Base-by-base conservation (phyloP, 2,888 invertebrate species). In the Drosophila stalkeri region DNA sequence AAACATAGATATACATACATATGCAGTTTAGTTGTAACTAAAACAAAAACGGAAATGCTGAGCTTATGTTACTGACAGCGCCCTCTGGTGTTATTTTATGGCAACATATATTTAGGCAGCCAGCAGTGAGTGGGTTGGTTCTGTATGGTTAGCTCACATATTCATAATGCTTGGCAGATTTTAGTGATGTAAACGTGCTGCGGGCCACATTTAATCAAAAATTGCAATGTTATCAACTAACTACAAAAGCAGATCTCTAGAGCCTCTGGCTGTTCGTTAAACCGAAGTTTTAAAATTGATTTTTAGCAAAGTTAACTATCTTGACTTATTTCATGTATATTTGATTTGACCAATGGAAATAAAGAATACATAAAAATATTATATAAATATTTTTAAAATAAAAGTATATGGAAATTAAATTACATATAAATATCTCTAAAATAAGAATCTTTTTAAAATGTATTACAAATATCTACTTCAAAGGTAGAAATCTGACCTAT, bases 51-150 rank as follows among this genome's bases (percentile, higher is more conserved):
- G 82, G 85, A 86, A 76, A 81, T 81, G 77, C 78, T 77, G 73
- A 77, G 82, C 87, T 80, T 86, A 82, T 86, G 85, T 72, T 82
- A 74, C 82, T 86, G 86, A 86, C 85, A 86, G 82, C 76, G 82
- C 78, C 87, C 82, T 86, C 81, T 82, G 87, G 78, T 80, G 79
- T 84, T 86, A 78, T 86, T 85, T 81, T 76, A 81, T 83, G 71
- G 74, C 71, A 84, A 79, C 80, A 85, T 76, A 83, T 80, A 74
- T 80, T 69, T 69, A 67, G 72, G 52, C 64, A 64, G 20, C 16
- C 16, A 62, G 27, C 9, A 62, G 27, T 6, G 57, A 44, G 43
- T 20, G 14, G 31, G 14, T n/a, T 20, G 14, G 18, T 16, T 31
- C 31, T 23, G 23, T 16, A 12, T 27, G 31, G 31, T 16, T 41